A percentile compares a stretch with the other conserved stretches of the same genome.
These are phyloP conservation scores for Trichopria drosophilae DNA, from an alignment of 2,888 invertebrate genomes.

Conservation along the genomic window DNA sequence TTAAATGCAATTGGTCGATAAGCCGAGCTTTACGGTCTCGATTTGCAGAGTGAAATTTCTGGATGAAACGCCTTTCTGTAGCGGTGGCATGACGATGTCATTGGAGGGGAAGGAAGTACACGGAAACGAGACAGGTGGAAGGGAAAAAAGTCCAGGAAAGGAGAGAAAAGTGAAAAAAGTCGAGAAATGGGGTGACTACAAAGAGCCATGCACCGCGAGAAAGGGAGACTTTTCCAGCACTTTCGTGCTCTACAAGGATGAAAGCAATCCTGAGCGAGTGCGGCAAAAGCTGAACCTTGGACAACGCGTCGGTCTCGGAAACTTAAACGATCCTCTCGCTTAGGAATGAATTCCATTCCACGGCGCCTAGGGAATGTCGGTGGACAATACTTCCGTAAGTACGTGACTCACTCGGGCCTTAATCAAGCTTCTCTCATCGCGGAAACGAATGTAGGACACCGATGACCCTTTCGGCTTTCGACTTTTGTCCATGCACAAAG, in stretches of 20 bases:
- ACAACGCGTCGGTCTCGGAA: too few species aligned
- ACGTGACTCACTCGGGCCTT: too few species aligned
- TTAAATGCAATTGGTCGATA: slow-evolving; percentile 42
- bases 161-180: background rate
- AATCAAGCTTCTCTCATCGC: too few species aligned
- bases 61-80: slow-evolving; percentile 18
- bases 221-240: too few species aligned
- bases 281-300: too few species aligned
- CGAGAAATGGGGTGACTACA: background rate
- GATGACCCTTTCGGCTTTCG: too few species aligned
- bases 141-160: background rate
- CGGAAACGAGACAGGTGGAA: background rate
- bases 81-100: slow-evolving; percentile 15
- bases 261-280: too few species aligned
- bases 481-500: too few species aligned
- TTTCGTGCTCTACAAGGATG: too few species aligned
- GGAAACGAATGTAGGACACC: too few species aligned
- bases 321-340: slow-evolving; percentile 11
- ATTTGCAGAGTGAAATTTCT: slow-evolving; percentile 30
- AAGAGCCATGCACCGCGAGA: slow-evolving; percentile 17
- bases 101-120: slow-evolving; percentile 22
- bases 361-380: slow-evolving; percentile 1
- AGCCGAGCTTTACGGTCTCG: slow-evolving; percentile 24
- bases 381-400: slow-evolving; percentile 21
- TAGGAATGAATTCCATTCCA: slow-evolving; percentile 16